phyloP scores from a whole-genome alignment of 2,888 invertebrate genomes.

The Sarcophaga subvicina region DNA sequence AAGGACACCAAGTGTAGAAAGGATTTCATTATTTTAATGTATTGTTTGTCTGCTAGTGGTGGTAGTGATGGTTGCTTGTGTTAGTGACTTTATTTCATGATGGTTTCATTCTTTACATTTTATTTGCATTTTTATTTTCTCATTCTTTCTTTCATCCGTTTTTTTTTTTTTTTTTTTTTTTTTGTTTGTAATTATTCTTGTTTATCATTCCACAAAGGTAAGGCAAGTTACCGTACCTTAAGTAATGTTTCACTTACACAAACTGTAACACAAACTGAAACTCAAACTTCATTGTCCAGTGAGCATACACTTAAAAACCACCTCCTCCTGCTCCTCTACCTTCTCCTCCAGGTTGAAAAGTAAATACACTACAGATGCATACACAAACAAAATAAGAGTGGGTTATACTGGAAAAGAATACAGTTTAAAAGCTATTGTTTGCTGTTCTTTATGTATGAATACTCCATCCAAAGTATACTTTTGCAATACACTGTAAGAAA shows the following conservation, averaged over 20 bases:
- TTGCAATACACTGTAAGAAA: background rate
- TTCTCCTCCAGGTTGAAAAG: background rate
- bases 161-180: conserved; percentile 26
- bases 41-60: conserved; percentile 54
- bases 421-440: background rate
- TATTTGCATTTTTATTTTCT: conserved; percentile 17
- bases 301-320: background rate
- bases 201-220: conserved; percentile 52
- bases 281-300: background rate
- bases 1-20: conserved; percentile 1
- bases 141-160: background rate
- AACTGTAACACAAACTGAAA: background rate
- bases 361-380: background rate
- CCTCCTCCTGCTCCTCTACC: background rate
- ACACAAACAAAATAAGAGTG: too few species aligned
- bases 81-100: conserved; percentile 61
- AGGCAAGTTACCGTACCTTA: background rate
- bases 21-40: conserved; percentile 19
- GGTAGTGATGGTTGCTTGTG: background rate
- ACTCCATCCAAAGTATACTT: background rate
- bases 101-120: background rate
- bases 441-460: background rate
- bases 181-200: background rate
- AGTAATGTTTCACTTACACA: conserved; percentile 53
- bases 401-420: background rate